Base-by-base conservation (phyloP, 1,140 invertebrate genomes). In the Drusus annulatus region DNA sequence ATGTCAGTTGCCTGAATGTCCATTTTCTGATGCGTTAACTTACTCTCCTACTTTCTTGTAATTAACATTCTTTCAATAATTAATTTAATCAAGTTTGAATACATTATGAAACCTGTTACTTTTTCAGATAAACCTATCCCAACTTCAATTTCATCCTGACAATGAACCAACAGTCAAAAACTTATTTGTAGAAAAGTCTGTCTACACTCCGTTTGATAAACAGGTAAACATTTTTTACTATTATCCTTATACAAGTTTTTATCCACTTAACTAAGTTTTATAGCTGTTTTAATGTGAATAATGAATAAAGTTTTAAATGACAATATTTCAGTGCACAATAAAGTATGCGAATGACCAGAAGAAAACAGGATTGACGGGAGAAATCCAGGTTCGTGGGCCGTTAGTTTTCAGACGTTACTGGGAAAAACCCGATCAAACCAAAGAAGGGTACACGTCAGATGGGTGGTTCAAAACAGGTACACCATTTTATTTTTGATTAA, bases 381-480 rank as follows among this genome's bases (percentile, higher is more conserved):
- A 97, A 85, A 86, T 97, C 19, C 88, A 93, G 68, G 91, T 97
- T 0, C 93, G 93, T 87, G 94, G 96, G 45, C 92, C 94, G 0
- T 93, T 88, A 84, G 92, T 97, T 0, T 98, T 97, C 84, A 92
- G 90, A 80, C 90, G 92, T 85, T 98, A 98, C 86, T 96, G 93
- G 93, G 93, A 94, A 80, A 91, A 93, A 86, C 91, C 94, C 7
- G 91, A 96, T 58, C 93, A 92, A 75, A 94, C 95, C 6, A 86
- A 90, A 78, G 90, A 93, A 56, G 91, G 93, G 80, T 97, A 97
- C 86, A 94, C 95, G 0, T 79, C 86, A 2, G 95, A 96, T 88
- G 94, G 93, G 28, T 98, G 95, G 94, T 97, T 98, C 86, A 95
- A 94, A 86, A 98, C 97, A 19, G 95, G 94, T 91, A 3, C 36